These are phyloP conservation scores for Stegodyphus mimosarum DNA, from an alignment of 1,140 invertebrate genomes.

Conservation along the genomic window DNA sequence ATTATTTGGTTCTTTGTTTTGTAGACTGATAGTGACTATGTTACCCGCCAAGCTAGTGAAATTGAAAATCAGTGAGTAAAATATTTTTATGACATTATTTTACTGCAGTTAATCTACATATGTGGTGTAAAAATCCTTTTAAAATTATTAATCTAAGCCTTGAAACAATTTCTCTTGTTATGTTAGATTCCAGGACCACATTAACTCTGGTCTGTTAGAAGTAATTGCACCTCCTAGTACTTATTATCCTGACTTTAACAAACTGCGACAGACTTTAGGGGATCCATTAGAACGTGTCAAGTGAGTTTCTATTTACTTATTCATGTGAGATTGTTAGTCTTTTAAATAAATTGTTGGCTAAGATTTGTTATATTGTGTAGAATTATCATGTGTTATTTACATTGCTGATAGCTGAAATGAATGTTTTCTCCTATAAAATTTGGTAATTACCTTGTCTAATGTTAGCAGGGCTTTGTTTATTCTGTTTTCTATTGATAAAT, in stretches of 20 bases:
- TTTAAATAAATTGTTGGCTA: too few relatives aligned
- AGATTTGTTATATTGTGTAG: too few relatives aligned
- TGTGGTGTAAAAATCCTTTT: background rate
- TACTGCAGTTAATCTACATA: background rate
- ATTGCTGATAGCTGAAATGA: too few relatives aligned
- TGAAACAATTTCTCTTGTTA: background rate
- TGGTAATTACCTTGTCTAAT: too few relatives aligned
- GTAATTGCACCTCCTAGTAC: conserved; percentile 85
- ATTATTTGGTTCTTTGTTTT: conserved; percentile 54
- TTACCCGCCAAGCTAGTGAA: conserved; percentile 69
- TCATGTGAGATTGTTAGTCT: too few relatives aligned
- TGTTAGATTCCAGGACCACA: conserved; percentile 78
- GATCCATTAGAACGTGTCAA: conserved; percentile 87
- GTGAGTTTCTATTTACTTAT: conserved; percentile 63
- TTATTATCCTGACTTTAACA: conserved; percentile 90
- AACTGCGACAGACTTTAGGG: conserved; percentile 82
- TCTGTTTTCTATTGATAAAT: too few relatives aligned
- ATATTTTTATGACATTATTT: background rate
- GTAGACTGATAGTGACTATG: conserved; percentile 68
- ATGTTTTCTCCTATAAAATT: too few relatives aligned
- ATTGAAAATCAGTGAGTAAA: conserved; percentile 80
- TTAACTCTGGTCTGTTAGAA: conserved; percentile 86
- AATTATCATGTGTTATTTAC: too few relatives aligned
- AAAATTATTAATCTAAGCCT: background rate
- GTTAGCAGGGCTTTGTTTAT: too few relatives aligned